Evolutionary conservation across 2,888 invertebrate genomes (phyloP), one percentile per base, ranked within the genome.

Genomic region (Nemotelus nigrinus): DNA sequence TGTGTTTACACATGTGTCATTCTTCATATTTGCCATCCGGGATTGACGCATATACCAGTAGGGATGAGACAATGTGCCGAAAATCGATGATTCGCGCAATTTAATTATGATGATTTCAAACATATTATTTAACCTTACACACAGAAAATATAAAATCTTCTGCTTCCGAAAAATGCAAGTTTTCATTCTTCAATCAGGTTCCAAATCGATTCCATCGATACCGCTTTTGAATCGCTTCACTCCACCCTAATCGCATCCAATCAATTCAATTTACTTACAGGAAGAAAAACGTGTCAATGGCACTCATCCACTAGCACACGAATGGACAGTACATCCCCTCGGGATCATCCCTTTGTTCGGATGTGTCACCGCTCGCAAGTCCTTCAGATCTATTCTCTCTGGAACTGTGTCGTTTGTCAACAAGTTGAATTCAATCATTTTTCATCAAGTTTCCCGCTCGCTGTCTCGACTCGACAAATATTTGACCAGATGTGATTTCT

Each of bases 371-470:
- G 48, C 2, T 48, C 10, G n/a, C 74, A 10, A 41, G 74, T 74
- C 74, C 74, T 60, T 60, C 63, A 74, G 48, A 74, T 25, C 48
- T 63, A 6, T 63, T 63, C 70, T 41, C 48, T 63, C 48, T 50
- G 63, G 74, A 48, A 63, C 63, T 63, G 63, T 74, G 60, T 60
- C 74, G 74, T 63, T 44, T 74, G 74, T 74, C 74, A 74, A 74
- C 74, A 74, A 74, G 74, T 74, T 72, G 48, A 74, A 74, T 74
- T 74, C 60, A 74, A 74, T 74, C 60, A 74, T 74, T 74, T 74
- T 74, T 60, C 74, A 60, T 72, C 72, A 72, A 72, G 48, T 74
- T 72, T 74, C 44, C 10, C 2, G n/a, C 47, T 39, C 43, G 39
- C 43, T 55, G 41, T n/a, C 8, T 8, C 10, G 3, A 25, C 41